Conservation (phyloP, 2,113 vertebrate species). For the Chascanopsetta lugubris region DNA sequence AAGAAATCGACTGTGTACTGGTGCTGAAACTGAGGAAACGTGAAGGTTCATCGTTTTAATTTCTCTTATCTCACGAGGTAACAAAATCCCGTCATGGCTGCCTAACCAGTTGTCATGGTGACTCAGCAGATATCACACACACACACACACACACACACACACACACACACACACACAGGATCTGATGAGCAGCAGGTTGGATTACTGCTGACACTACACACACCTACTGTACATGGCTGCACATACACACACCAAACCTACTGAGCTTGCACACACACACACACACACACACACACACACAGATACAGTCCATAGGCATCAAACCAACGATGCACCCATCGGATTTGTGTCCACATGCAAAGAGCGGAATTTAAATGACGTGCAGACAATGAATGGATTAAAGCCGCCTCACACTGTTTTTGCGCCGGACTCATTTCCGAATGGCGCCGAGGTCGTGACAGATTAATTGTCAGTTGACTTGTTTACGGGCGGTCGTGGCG, state of each 20-base stretch:
- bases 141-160: conserved; percentile 1
- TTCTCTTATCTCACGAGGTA: conserved; percentile 16
- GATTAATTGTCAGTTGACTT: neutral
- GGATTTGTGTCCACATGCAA: neutral
- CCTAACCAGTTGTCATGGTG: conserved; percentile 63
- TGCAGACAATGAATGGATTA: neutral
- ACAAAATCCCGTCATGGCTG: conserved; percentile 52
- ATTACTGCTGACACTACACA: conserved; percentile 65
- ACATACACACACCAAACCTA: conserved; percentile 16
- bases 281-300: too few relatives aligned
- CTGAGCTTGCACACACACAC: neutral
- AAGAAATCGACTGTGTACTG: neutral
- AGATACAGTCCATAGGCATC: too few relatives aligned
- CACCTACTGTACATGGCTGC: neutral
- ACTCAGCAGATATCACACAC: conserved; percentile 70
- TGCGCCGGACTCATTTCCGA: neutral
- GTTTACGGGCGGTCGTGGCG: neutral
- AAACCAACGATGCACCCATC: neutral
- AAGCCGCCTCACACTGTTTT: neutral
- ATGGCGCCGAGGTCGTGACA: neutral
- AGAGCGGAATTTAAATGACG: neutral
- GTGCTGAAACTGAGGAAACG: neutral
- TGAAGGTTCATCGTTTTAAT: conserved; percentile 1
- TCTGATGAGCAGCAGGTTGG: conserved; percentile 56
- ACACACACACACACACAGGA: conserved; percentile 34